Evolutionary conservation across 2,888 invertebrate genomes (phyloP).

Genomic region (Drosophila kambysellisi): DNA sequence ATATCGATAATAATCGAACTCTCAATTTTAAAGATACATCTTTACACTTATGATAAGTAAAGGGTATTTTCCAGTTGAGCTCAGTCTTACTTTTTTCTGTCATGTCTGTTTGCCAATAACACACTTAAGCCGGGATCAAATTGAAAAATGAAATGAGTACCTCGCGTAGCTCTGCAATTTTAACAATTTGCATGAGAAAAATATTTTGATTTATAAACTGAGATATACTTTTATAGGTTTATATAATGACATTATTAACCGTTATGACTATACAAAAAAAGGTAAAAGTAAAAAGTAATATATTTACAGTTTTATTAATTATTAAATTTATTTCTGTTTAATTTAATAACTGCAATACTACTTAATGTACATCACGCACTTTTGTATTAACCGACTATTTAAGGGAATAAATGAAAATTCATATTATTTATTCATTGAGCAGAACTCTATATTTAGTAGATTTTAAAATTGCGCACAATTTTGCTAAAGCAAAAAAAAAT

Average conservation of each 20-base stretch:
- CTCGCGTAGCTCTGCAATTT: slow-evolving; percentile 22
- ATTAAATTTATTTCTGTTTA: not conserved
- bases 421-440: slow-evolving; percentile 6
- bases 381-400: not conserved
- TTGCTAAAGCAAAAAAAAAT: not conserved
- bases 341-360: not conserved
- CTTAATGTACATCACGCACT: too few relatives aligned
- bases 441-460: slow-evolving; percentile 22
- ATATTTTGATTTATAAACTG: slow-evolving; percentile 25
- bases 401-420: not conserved
- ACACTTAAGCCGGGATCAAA: slow-evolving; percentile 34
- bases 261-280: too few relatives aligned
- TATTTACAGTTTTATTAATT: not conserved
- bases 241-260: not conserved
- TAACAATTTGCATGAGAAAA: slow-evolving; percentile 44
- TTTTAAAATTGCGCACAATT: slow-evolving; percentile 27
- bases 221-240: not conserved
- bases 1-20: not conserved
- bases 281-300: not conserved
- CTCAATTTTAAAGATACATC: not conserved
- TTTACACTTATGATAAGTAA: not conserved
- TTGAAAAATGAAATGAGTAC: slow-evolving; percentile 37
- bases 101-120: slow-evolving; percentile 15
- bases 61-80: not conserved
- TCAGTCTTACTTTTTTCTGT: not conserved